Evolutionary conservation across 2,113 vertebrate genomes (phyloP).

Genomic region (Micromys minutus): DNA sequence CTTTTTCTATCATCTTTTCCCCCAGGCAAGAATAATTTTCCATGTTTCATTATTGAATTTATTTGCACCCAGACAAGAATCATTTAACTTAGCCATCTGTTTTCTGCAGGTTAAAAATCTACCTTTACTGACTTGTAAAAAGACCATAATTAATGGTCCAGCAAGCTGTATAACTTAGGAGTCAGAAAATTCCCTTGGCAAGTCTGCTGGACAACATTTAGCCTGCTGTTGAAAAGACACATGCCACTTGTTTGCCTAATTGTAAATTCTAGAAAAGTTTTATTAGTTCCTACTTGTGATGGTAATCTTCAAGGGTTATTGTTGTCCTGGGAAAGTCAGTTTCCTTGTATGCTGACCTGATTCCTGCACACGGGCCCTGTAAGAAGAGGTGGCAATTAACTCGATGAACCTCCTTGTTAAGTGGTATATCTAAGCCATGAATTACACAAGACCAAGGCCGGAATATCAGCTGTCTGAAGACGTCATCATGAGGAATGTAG

Average conservation of each 20-base stretch:
- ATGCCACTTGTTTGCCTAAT: fast-evolving
- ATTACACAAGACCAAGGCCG: background rate
- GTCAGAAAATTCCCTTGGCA: background rate
- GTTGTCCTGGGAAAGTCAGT: background rate
- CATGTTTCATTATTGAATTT: background rate
- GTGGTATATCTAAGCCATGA: background rate
- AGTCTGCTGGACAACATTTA: no score
- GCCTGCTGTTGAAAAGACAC: background rate
- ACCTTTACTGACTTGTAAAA: background rate
- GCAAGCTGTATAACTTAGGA: background rate
- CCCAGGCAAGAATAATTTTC: background rate
- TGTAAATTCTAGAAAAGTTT: background rate
- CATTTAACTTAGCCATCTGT: background rate
- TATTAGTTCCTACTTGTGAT: background rate
- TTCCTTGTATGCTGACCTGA: background rate
- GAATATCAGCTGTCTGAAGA: constrained; percentile 50
- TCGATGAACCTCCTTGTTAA: background rate
- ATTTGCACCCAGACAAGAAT: background rate
- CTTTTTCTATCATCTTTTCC: background rate
- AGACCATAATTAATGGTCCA: background rate
- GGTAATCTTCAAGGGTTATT: background rate
- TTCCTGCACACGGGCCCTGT: background rate
- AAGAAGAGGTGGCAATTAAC: background rate
- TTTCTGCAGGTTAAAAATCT: background rate
- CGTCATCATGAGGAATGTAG: background rate